A percentile compares a stretch with the other conserved stretches of the same genome.
phyloP scores from a whole-genome alignment of 2,113 vertebrate genomes.

The Nicator chloris region DNA sequence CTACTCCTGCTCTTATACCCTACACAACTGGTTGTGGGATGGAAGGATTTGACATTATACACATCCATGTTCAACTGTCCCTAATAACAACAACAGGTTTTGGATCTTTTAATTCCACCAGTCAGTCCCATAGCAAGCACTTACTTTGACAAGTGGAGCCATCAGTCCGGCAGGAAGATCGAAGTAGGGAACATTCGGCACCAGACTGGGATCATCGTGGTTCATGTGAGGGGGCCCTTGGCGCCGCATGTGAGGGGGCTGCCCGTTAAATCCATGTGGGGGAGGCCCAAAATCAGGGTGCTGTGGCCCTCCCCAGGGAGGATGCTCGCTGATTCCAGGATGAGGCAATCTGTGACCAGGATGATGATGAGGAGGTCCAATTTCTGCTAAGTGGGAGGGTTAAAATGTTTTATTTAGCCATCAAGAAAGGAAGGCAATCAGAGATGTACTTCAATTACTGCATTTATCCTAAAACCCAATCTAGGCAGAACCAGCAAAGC shows the following conservation, averaged over 20 bases:
- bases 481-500: background rate
- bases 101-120: background rate
- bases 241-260: conserved; percentile 90
- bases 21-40: background rate
- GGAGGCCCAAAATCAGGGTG: conserved; percentile 92
- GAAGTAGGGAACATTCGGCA: conserved; percentile 97
- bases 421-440: background rate
- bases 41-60: background rate
- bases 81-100: background rate
- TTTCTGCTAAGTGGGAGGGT: conserved; percentile 72
- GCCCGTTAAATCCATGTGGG: conserved; percentile 93
- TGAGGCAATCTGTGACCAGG: conserved; percentile 92
- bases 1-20: background rate
- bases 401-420: background rate
- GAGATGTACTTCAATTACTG: background rate
- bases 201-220: conserved; percentile 93
- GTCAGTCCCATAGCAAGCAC: background rate
- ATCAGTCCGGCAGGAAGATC: conserved; percentile 97
- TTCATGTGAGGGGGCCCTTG: conserved; percentile 87
- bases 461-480: background rate
- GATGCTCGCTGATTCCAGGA: conserved; percentile 89
- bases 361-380: conserved; percentile 95
- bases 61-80: rapidly evolving
- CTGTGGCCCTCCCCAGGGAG: conserved; percentile 91
- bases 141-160: conserved; percentile 94